Evolutionary conservation across 1,140 invertebrate genomes (phyloP), one percentile per base, ranked within the genome.

Genomic region (Calephelis nemesis): DNA sequence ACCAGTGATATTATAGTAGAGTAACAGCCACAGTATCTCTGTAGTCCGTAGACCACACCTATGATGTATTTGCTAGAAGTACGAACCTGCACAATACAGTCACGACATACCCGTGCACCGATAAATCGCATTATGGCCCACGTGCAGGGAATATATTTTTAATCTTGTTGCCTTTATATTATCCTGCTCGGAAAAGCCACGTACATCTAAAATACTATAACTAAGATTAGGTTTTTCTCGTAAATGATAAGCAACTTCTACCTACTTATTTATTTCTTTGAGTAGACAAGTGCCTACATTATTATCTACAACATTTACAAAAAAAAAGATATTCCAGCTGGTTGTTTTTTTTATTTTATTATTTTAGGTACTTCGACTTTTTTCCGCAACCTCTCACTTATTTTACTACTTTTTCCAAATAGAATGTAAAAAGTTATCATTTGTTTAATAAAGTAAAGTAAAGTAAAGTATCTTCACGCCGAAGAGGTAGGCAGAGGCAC

Each of bases 61-160:
- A 84, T 85, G 81, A 82, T 81, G 72, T 79, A 85, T 87, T 83
- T 76, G 77, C 77, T 74, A 69, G 71, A 77, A 79, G 79, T 74
- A 81, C 72, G 75, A 75, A 74, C 71, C 73, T 74, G 68, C 69
- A 79, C 74, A 78, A 76, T 81, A 76, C 74, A 87, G 83, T 88
- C 84, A 84, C 83, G 87, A 83, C 83, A 85, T 82, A 77, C 80
- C 77, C 80, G 76, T 77, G 81, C 84, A 80, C 78, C 82, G 85
- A 90, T 88, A 90, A 88, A 90, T 88, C 84, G 88, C 83, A 88
- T 90, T 89, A 90, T 79, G 75, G 81, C 83, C 84, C 87, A 88
- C 87, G 88, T 90, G 87, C 82, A 77, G 72, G 67, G 88, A 89
- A 89, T 90, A 87, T 83, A 88, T 88, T 89, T 91, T 91, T 91